Conservation (phyloP, 2,888 invertebrate species). For the Muschampia staudingeri region DNA sequence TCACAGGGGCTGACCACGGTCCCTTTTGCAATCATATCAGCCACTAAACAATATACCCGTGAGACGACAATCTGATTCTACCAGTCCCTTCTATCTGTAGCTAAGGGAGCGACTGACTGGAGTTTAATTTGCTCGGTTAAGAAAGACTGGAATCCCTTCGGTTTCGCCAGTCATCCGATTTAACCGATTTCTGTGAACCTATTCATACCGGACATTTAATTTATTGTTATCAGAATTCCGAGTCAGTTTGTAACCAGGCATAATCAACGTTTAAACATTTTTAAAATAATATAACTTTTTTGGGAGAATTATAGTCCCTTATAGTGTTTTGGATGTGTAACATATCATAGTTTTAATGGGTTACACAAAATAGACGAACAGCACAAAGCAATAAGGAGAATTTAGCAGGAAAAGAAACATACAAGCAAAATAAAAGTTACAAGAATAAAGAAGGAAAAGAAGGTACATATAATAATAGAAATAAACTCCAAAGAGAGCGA, state of each 20-base stretch:
- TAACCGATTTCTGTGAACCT: constrained; percentile 23
- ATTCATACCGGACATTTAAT: constrained; percentile 35
- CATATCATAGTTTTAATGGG: too few relatives aligned
- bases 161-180: constrained; percentile 9
- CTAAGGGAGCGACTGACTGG: constrained; percentile 53
- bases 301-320: too few relatives aligned
- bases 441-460: too few relatives aligned
- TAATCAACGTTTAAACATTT: neutral
- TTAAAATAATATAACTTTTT: neutral
- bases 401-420: too few relatives aligned
- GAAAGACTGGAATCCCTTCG: constrained; percentile 32
- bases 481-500: too few relatives aligned
- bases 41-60: constrained; percentile 42
- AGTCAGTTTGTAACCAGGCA: neutral
- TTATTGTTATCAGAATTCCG: constrained; percentile 27
- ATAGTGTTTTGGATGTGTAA: too few relatives aligned
- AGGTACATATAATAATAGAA: too few relatives aligned
- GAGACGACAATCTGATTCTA: constrained; percentile 56
- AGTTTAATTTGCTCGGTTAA: constrained; percentile 72
- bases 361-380: too few relatives aligned
- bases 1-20: constrained; percentile 33
- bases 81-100: constrained; percentile 66
- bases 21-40: constrained; percentile 46
- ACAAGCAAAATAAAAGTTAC: too few relatives aligned
- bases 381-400: too few relatives aligned